Base-by-base conservation (phyloP, 1,140 invertebrate species). In the Drosophila seguyi region DNA sequence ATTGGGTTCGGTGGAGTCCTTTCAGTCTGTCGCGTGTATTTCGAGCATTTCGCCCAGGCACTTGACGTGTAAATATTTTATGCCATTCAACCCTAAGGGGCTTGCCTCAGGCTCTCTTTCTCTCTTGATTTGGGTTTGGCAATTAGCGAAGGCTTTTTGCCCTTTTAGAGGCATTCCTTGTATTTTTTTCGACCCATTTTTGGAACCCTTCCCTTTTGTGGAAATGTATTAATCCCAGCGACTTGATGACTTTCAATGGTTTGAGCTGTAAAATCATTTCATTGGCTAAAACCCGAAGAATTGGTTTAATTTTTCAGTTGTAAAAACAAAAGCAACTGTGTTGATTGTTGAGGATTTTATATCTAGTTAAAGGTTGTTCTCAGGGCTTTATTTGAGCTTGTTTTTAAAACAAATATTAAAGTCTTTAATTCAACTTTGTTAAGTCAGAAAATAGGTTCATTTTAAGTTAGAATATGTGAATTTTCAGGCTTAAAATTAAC, bases 51-150 rank as follows among this genome's bases (percentile, higher is more conserved):
- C 50, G 67, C 48, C 38, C 39, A n/a, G 36, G 41, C 18, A 76
- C 76, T 87, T 88, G 83, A 77, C 61, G 84, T 88, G 84, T 84
- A 88, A 88, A 90, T 88, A 90, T 90, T 90, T 90, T 81, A 88
- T 87, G 66, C 69, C 63, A 69, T 79, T 85, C 16, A 41, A 41
- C 36, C 47, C 47, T 0, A 29, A 53, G 44, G 31, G 39, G 52
- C 45, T 62, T 25, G 45, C 50, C 45, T 62, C 18, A 20, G 31
- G 53, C 14, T 2, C 31, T 16, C 29, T 31, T n/a, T n/a, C 25
- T 25, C 59, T 48, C 78, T 75, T 88, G 84, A 88, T 87, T 88
- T 80, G 80, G 81, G 67, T 90, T 77, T 90, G 65, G 61, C 77
- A 88, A 88, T 88, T 88, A 88, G 85, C 78, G 45, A 62, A 65